These are phyloP conservation scores for Meghimatium bilineatum DNA, from an alignment of 2,888 invertebrate species.

Conservation along the genomic window DNA sequence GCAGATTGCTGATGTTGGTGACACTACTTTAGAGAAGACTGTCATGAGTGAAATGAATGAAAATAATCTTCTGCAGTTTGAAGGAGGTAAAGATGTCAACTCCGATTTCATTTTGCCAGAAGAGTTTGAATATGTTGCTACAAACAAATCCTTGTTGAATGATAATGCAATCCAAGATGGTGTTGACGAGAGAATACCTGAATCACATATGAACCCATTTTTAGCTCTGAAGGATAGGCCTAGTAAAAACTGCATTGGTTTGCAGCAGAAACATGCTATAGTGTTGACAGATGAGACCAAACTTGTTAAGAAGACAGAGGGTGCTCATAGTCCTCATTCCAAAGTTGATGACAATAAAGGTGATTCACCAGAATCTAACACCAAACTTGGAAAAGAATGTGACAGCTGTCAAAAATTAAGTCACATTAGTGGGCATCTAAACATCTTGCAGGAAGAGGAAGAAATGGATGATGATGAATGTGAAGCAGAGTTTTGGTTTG, in stretches of 20 bases:
- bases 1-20: background rate
- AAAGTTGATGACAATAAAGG: background rate
- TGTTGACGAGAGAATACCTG: background rate
- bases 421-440: background rate
- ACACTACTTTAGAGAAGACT: too few relatives aligned
- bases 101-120: conserved; percentile 1
- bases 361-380: background rate
- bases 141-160: background rate
- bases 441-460: conserved; percentile 29
- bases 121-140: conserved; percentile 25
- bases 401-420: background rate
- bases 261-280: background rate
- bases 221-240: background rate
- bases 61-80: background rate
- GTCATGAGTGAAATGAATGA: background rate
- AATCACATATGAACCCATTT: background rate
- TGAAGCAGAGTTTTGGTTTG: conserved; percentile 3
- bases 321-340: background rate
- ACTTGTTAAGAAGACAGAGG: background rate
- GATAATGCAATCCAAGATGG: background rate
- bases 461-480: conserved; percentile 2
- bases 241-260: background rate
- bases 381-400: background rate
- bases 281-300: background rate
- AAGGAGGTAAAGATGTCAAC: background rate